Base-by-base conservation (phyloP, 2,888 invertebrate genomes). In the Lepidochitona cinerea region DNA sequence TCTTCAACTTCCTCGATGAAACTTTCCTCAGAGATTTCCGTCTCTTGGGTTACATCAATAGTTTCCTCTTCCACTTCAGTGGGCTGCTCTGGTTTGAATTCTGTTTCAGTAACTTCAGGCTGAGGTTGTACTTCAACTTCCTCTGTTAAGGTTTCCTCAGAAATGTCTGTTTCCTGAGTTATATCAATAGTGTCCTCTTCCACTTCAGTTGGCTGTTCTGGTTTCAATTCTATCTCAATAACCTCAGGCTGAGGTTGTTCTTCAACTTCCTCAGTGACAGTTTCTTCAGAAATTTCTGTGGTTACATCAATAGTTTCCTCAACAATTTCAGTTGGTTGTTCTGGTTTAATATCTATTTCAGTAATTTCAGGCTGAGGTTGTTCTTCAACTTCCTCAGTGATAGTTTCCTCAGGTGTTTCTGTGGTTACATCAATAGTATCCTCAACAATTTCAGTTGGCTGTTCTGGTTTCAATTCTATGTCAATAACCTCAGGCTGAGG, bases 361-460 rank as follows among this genome's bases (percentile, higher is more conserved):
- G 33, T 33, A 33, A 12, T 32, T 65, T 65, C 65, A 32, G 23
- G 65, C 33, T 32, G 7, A 65, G 32, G 33, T 32, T 65, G 65
- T 41, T 41, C 41, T 41, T 41, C 41, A 41, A 41, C 18, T 9
- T 12, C 18, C 18, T 41, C 41, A 41, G 41, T 41, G 41, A 49
- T 2, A 49, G 7, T 7, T 49, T 49, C 49, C 32, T 74, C 71
- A 52, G 54, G 35, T 65, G 72, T 68, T 49, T 77, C 68, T 69
- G 77, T 74, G 67, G 77, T 79, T 18, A 75, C 64, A 36, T 72
- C 36, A 37, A 49, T 64, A 23, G 26, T n/a, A 7, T n/a, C n/a
- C n/a, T n/a, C n/a, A n/a, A n/a, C n/a, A n/a, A n/a, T n/a, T n/a
- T n/a, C n/a, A n/a, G n/a, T n/a, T 41, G n/a, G 6, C 1, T 41